Conservation (phyloP, 2,113 vertebrate genomes). For the Melanotaenia duboulayi region DNA sequence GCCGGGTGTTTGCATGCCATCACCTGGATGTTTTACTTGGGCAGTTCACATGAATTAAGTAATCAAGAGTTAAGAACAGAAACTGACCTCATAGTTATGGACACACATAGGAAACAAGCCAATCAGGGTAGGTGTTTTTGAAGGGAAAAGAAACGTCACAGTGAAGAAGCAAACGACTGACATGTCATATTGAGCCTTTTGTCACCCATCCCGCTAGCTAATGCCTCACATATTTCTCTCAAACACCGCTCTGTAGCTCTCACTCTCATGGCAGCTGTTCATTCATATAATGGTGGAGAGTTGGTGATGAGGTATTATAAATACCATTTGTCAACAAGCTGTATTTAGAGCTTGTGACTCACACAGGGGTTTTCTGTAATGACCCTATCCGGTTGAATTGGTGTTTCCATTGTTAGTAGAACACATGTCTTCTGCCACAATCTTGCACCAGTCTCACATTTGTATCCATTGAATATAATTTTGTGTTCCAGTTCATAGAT, state of each 20-base stretch:
- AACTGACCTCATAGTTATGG: conserved; percentile 12
- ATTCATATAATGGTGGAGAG: conserved; percentile 58
- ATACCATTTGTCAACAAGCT: conserved; percentile 80
- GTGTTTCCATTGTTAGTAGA: conserved; percentile 37
- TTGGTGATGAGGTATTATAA: conserved; percentile 68
- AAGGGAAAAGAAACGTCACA: background rate
- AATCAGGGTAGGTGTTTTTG: background rate
- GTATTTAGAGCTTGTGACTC: conserved; percentile 74
- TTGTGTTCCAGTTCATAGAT: conserved; percentile 14
- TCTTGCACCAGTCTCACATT: conserved; percentile 19
- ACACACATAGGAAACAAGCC: conserved; percentile 32
- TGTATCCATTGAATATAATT: conserved; percentile 35
- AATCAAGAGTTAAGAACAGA: conserved; percentile 25
- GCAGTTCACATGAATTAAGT: conserved; percentile 33
- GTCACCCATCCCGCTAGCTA: conserved; percentile 57
- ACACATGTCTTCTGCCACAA: background rate
- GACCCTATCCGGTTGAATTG: conserved; percentile 21
- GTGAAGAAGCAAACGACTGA: conserved; percentile 14
- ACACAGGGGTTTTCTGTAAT: conserved; percentile 40
- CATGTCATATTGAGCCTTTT: conserved; percentile 57
- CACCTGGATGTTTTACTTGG: conserved; percentile 50
- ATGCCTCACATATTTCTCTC: conserved; percentile 54
- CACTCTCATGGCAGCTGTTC: conserved; percentile 74
- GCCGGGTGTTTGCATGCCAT: conserved; percentile 31
- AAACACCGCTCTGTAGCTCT: conserved; percentile 43